These are phyloP conservation scores for Styela clava DNA, from an alignment of 23 tunicate genomes.

Conservation along the genomic window DNA sequence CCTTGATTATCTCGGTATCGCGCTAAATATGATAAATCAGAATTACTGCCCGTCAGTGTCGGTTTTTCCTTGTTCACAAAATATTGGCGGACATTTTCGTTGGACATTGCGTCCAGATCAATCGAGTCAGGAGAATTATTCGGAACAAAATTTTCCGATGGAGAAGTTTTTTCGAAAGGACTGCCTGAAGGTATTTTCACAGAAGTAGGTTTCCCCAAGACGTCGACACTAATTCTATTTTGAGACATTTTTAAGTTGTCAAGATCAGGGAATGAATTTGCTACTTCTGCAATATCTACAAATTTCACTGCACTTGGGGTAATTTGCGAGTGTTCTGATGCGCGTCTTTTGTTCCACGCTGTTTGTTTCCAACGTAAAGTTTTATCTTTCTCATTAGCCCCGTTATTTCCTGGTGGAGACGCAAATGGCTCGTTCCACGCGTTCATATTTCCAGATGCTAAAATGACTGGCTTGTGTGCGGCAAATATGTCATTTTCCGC, in stretches of 20 bases:
- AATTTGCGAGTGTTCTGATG: not conserved
- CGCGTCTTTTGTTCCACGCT: not conserved
- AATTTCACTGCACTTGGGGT: not conserved
- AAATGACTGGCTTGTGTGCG: not conserved
- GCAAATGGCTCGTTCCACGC: no score
- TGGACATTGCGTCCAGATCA: not conserved
- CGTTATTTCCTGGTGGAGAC: not conserved
- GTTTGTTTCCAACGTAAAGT: not conserved
- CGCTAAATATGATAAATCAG: not conserved
- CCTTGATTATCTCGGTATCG: not conserved
- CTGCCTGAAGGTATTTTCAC: not conserved
- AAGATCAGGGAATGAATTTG: not conserved
- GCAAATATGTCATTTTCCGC: no score
- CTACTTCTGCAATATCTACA: not conserved
- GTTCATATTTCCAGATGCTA: not conserved
- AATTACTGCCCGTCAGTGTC: not conserved
- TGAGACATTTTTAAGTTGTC: not conserved
- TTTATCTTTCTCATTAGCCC: not conserved
- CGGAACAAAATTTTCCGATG: not conserved
- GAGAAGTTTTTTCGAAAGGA: not conserved
- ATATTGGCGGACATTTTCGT: not conserved
- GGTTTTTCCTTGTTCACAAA: not conserved
- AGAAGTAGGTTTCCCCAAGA: not conserved
- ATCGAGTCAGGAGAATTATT: not conserved
- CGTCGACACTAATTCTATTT: no score